Evolutionary conservation across 2,888 invertebrate genomes (phyloP).

Genomic region (Lithophane ornitopus): DNA sequence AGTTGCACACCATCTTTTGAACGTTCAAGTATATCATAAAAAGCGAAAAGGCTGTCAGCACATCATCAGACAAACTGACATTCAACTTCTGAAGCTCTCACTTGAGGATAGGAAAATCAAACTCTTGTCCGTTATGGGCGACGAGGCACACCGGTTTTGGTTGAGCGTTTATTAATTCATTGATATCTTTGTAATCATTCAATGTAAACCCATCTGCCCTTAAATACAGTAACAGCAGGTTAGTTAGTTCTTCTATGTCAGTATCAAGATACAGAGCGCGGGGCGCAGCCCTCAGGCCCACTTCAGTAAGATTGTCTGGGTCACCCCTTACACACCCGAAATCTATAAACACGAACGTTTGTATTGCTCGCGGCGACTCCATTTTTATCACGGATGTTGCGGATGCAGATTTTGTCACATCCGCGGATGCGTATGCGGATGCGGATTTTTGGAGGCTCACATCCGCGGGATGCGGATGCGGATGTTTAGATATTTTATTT

Average conservation of each 20-base stretch:
- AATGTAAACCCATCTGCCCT: not conserved
- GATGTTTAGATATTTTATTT: no score
- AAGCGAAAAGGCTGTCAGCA: conserved; percentile 15
- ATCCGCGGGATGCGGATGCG: no score
- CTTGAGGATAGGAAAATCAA: conserved; percentile 27
- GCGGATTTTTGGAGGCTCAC: no score
- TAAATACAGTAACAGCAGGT: not conserved
- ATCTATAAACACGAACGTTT: conserved; percentile 22
- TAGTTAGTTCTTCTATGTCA: not conserved
- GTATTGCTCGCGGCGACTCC: not conserved
- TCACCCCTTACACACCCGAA: not conserved
- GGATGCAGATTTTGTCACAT: no score
- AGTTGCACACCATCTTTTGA: not conserved
- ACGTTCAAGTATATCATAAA: conserved; percentile 15
- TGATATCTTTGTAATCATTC: not conserved
- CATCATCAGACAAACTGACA: conserved; percentile 2
- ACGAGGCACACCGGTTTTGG: conserved; percentile 13
- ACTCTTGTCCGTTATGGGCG: not conserved
- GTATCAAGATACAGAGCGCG: not conserved
- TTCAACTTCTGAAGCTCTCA: not conserved
- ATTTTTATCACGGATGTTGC: conserved; percentile 3
- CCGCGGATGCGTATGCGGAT: no score
- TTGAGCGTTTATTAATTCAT: not conserved
- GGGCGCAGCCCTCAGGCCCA: not conserved
- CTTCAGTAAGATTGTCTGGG: not conserved